Evolutionary conservation across 1,140 invertebrate genomes (phyloP).

Genomic region (Diabrotica virgifera): DNA sequence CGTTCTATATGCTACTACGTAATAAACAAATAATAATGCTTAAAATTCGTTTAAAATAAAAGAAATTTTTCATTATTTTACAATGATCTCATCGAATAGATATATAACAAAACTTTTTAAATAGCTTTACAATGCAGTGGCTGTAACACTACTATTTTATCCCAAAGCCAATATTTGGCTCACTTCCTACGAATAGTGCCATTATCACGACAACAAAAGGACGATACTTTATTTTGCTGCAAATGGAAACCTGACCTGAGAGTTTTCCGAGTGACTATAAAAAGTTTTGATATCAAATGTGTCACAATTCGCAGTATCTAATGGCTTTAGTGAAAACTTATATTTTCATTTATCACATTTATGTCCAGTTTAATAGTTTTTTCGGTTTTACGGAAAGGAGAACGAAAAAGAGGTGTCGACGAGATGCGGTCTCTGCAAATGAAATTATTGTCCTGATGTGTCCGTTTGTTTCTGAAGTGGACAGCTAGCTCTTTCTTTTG

Average conservation of each 20-base stretch:
- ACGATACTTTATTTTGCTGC: neutral
- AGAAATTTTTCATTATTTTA: too few species aligned
- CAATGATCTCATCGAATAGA: too few species aligned
- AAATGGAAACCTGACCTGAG: neutral
- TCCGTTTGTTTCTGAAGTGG: slow-evolving; percentile 1
- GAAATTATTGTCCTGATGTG: slow-evolving; percentile 4
- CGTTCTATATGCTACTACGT: too few species aligned
- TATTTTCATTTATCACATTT: slow-evolving; percentile 16
- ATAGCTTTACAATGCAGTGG: too few species aligned
- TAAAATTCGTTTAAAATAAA: too few species aligned
- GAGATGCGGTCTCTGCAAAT: slow-evolving; percentile 6
- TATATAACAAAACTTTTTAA: too few species aligned
- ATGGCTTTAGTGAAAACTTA: slow-evolving; percentile 11
- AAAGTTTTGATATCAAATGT: slow-evolving; percentile 6
- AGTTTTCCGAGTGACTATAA: neutral
- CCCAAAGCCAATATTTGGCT: too few species aligned
- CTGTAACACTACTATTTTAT: too few species aligned
- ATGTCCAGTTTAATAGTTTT: slow-evolving; percentile 14
- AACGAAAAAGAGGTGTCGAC: neutral
- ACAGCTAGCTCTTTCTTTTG: neutral
- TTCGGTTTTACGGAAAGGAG: neutral
- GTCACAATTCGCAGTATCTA: neutral
- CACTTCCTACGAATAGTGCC: too few species aligned
- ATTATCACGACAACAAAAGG: too few species aligned
- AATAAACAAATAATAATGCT: too few species aligned